These are phyloP conservation scores for Papilio xuthus DNA, from an alignment of 1,140 invertebrate species.

Conservation along the genomic window DNA sequence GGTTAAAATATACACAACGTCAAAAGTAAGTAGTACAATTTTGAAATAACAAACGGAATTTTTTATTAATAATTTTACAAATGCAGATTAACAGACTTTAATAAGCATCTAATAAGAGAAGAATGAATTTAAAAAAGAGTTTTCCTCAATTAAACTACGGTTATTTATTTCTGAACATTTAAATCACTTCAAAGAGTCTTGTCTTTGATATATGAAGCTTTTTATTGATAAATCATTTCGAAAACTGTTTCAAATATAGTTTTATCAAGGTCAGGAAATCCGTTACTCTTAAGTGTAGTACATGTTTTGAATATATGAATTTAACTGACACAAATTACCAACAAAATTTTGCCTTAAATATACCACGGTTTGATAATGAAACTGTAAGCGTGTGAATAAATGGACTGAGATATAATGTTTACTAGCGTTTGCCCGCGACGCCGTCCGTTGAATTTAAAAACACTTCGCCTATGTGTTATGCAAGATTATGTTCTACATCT, in stretches of 20 bases:
- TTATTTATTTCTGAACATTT: conserved; percentile 42
- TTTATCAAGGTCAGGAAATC: conserved; percentile 40
- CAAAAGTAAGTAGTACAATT: too few species aligned
- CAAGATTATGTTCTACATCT: too few species aligned
- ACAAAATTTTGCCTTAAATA: conserved; percentile 24
- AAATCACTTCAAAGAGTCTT: conserved; percentile 42
- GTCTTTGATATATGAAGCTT: conserved; percentile 35
- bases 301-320: conserved; percentile 20
- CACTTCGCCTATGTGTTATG: too few species aligned
- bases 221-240: conserved; percentile 37
- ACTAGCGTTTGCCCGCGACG: too few species aligned
- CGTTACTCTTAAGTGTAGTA: conserved; percentile 10
- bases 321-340: conserved; percentile 32
- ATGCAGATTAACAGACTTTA: too few species aligned
- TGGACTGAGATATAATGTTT: background rate
- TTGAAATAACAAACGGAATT: too few species aligned
- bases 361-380: background rate
- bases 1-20: too few species aligned
- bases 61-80: too few species aligned
- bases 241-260: conserved; percentile 32
- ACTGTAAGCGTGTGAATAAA: background rate
- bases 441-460: background rate
- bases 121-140: conserved; percentile 35
- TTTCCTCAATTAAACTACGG: conserved; percentile 44
- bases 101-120: background rate